Base-by-base conservation (phyloP, 1,140 invertebrate species). In the Nymphalis io region DNA sequence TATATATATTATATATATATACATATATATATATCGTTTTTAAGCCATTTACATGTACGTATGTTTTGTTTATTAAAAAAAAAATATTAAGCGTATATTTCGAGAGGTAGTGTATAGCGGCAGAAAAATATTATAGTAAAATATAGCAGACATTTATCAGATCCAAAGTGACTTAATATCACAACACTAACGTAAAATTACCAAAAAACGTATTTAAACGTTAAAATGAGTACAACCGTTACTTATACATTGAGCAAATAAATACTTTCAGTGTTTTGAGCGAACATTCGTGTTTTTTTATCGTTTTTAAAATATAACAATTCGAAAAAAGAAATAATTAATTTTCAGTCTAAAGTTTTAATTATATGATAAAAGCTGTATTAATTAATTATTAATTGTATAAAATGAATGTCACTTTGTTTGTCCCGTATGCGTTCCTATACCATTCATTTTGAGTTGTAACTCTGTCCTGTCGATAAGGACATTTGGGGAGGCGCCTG, bases 101-200 rank as follows among this genome's bases (percentile, higher is more conserved):
- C 23, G 51, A 55, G 51, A 55, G 51, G 51, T 55, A 55, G 51
- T 27, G 15, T 55, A 55, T 27, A 55, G 51, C 23, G 13, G 21
- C 20, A 27, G 51, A 55, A 55, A 55, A 53, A 21, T 15, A 44
- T 53, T 20, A 53, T n/a, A 21, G 48, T 53, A 53, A n/a, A 18
- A 21, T 20, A 53, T 8, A 10, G 11, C 48, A 44, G 40, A 44
- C 40, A 44, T 44, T 15, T 15, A 20, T 21, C 13, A 53, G 18
- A 53, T 46, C n/a, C 44, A 53, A 53, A 21, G 20, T 21, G 20
- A 21, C 48, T 8, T 21, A 20, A 0, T 21, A 21, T 21, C 18
- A 21, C 20, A 21, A 53, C 23, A 11, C 12, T 8, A 21, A 53
- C 5, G n/a, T n/a, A 12, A 53, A 53, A 23, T 44, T 33, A 48